Conservation (phyloP, 2,797 vertebrate species). For the Epinephelus malabaricus region DNA sequence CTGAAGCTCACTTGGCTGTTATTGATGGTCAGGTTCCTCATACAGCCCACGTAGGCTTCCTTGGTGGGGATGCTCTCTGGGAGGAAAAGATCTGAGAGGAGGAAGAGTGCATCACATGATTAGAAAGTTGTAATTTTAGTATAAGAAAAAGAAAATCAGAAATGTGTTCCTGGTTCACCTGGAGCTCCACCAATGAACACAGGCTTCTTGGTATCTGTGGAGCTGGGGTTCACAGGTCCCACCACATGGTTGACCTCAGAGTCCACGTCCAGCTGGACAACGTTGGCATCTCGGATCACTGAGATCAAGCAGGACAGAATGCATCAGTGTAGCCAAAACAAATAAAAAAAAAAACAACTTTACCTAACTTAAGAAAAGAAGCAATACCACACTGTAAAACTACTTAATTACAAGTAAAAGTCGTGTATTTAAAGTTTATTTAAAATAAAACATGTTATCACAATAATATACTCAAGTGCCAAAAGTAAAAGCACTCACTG, state of each 20-base stretch:
- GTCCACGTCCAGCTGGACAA: conserved; percentile 94
- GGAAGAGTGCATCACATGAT: neutral
- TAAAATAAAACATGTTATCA: no score
- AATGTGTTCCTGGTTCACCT: conserved; percentile 82
- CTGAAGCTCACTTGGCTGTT: conserved; percentile 90
- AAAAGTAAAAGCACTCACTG: no score
- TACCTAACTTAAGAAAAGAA: no score
- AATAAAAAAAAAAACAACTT: neutral
- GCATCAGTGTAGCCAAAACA: neutral
- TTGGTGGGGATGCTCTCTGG: conserved; percentile 84
- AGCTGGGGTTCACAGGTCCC: conserved; percentile 85
- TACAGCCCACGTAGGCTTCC: conserved; percentile 91
- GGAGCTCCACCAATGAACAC: conserved; percentile 95
- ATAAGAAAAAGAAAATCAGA: neutral
- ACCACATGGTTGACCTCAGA: conserved; percentile 93
- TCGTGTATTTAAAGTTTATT: neutral
- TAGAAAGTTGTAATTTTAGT: neutral
- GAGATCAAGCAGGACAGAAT: conserved; percentile 22
- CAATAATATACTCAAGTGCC: no score
- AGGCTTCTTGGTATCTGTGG: conserved; percentile 84
- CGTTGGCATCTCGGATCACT: conserved; percentile 93
- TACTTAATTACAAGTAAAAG: no score
- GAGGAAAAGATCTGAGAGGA: conserved; percentile 87
- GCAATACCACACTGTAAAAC: no score
- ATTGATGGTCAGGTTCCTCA: conserved; percentile 92